A percentile compares a stretch with the other conserved stretches of the same genome.
Evolutionary conservation across 2,797 vertebrate species (phyloP).

Genomic region (Epinephelus malabaricus): DNA sequence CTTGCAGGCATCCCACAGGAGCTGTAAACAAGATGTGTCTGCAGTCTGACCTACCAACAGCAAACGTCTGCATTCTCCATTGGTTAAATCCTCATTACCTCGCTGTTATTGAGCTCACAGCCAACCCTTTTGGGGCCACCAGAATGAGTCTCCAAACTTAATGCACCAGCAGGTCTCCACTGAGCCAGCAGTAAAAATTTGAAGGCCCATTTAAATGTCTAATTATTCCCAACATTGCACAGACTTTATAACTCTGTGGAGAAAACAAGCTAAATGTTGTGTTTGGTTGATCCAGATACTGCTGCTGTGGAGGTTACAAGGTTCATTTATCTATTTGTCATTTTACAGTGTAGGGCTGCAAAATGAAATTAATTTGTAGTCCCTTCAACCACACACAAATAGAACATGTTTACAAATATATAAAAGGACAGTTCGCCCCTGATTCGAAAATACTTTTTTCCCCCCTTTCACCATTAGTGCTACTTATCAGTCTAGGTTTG

Average conservation of each 20-base stretch:
- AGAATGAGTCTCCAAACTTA: constrained; percentile 7
- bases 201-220: constrained; percentile 46
- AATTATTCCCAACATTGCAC: constrained; percentile 39
- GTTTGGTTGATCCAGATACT: constrained; percentile 30
- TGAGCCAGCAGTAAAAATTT: constrained; percentile 39
- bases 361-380: not conserved
- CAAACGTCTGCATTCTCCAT: constrained; percentile 64
- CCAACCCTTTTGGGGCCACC: constrained; percentile 24
- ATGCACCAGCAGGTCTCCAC: constrained; percentile 36
- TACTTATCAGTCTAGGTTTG: too few relatives aligned
- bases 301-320: not conserved
- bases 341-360: not conserved
- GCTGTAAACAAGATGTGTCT: constrained; percentile 61
- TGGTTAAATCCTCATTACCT: constrained; percentile 70
- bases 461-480: too few relatives aligned
- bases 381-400: not conserved
- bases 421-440: too few relatives aligned
- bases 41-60: constrained; percentile 51
- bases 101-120: constrained; percentile 40
- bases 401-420: not conserved
- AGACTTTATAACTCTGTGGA: constrained; percentile 35
- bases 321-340: not conserved
- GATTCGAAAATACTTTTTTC: too few relatives aligned
- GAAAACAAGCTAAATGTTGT: constrained; percentile 27
- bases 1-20: constrained; percentile 45